phyloP scores from a whole-genome alignment of 92 coral and sea anemone genomes.

The Porites lobata region DNA sequence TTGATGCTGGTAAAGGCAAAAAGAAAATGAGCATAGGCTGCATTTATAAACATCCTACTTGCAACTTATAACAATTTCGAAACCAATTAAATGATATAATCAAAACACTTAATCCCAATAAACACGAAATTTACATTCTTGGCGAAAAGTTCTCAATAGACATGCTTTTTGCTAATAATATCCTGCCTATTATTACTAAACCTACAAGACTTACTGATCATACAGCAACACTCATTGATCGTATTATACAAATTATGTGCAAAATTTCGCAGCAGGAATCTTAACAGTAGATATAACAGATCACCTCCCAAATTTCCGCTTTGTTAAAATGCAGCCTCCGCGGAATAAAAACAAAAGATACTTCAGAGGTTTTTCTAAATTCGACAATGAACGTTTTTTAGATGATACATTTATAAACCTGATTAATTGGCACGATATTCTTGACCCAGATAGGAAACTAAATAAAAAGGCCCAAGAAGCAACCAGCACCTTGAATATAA shows the following conservation, averaged over 20 bases:
- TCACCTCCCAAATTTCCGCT: slow-evolving; percentile 65
- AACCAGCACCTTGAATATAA: slow-evolving; percentile 22
- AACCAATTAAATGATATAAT: slow-evolving; percentile 55
- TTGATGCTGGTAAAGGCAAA: slow-evolving; percentile 52
- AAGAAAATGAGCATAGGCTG: slow-evolving; percentile 65
- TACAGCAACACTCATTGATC: slow-evolving; percentile 63
- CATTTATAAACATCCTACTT: slow-evolving; percentile 68
- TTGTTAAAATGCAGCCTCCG: slow-evolving; percentile 13
- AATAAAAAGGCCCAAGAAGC: slow-evolving; percentile 51
- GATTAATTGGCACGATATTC: slow-evolving; percentile 45
- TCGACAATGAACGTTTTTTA: slow-evolving; percentile 41
- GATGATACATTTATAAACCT: slow-evolving; percentile 27
- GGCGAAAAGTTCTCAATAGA: slow-evolving; percentile 57
- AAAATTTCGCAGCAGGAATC: slow-evolving; percentile 45
- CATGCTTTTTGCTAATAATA: slow-evolving; percentile 65
- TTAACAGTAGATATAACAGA: slow-evolving; percentile 66
- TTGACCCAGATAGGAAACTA: slow-evolving; percentile 26
- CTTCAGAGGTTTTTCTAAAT: slow-evolving; percentile 35
- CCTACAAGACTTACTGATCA: slow-evolving; percentile 66
- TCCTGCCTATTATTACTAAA: slow-evolving; percentile 75
- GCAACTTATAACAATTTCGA: slow-evolving; percentile 60
- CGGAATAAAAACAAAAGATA: slow-evolving; percentile 17
- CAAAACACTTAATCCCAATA: slow-evolving; percentile 37
- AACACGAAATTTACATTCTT: slow-evolving; percentile 51
- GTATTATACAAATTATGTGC: slow-evolving; percentile 64